Conservation (phyloP, 30 jellyfish, hydroid and myxozoan genomes). For the Aurelia aurita region DNA sequence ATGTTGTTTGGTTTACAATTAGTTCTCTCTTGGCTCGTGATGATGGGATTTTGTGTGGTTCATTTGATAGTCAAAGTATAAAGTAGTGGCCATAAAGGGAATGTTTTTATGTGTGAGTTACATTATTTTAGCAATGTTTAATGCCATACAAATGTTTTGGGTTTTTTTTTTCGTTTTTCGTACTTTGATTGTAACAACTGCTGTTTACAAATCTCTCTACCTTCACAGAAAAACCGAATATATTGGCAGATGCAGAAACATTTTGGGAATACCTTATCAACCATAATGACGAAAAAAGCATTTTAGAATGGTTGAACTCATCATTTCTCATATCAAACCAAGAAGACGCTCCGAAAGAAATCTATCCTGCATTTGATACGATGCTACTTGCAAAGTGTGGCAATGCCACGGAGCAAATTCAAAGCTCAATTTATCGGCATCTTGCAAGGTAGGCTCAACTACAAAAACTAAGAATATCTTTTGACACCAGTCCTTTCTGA, state of each 20-base stretch:
- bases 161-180: neutral
- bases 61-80: too few relatives aligned
- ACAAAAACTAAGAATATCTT: too few relatives aligned
- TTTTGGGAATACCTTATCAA: slow-evolving; percentile 62
- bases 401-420: slow-evolving; percentile 27
- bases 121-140: too few relatives aligned
- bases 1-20: neutral
- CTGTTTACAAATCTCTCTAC: neutral
- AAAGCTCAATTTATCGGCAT: slow-evolving; percentile 17
- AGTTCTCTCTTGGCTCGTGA: too few relatives aligned
- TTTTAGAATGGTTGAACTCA: slow-evolving; percentile 39
- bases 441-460: slow-evolving; percentile 33
- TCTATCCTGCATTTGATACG: slow-evolving; percentile 58
- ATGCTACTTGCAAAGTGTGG: slow-evolving; percentile 28
- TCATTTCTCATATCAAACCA: neutral
- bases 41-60: too few relatives aligned
- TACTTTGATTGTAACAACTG: neutral
- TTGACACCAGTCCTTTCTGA: too few relatives aligned
- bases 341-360: neutral
- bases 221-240: slow-evolving; percentile 12
- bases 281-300: slow-evolving; percentile 40
- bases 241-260: slow-evolving; percentile 34
- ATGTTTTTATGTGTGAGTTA: too few relatives aligned
- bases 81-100: too few relatives aligned
- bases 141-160: too few relatives aligned